Percentiles rank a stretch among this genome's conserved stretches.
phyloP scores from a whole-genome alignment of 2,888 invertebrate species.

The Megaustenia siamemsis region DNA sequence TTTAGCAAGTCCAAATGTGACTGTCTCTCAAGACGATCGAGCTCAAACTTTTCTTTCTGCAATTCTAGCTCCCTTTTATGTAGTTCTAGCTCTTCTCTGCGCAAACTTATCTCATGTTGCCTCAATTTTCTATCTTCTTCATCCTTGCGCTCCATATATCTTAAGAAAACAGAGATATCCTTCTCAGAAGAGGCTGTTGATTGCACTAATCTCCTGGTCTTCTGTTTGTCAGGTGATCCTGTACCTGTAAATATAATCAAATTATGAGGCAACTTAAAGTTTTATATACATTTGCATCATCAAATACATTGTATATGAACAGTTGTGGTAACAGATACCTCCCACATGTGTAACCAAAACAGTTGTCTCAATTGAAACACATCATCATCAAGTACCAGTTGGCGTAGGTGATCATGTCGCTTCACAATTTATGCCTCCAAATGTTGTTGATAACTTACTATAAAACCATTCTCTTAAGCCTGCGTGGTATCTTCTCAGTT shows the following conservation, averaged over 20 bases:
- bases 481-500: no score
- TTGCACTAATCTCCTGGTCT: not conserved
- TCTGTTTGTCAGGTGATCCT: constrained; percentile 16
- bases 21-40: constrained; percentile 46
- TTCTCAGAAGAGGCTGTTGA: not conserved
- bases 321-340: no score
- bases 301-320: no score
- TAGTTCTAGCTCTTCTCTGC: constrained; percentile 40
- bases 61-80: constrained; percentile 47
- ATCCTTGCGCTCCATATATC: constrained; percentile 47
- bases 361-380: no score
- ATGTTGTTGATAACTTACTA: no score
- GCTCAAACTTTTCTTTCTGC: constrained; percentile 45
- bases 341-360: no score
- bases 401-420: no score
- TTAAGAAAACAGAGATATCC: constrained; percentile 35
- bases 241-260: not conserved
- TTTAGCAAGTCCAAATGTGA: constrained; percentile 48
- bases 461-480: no score
- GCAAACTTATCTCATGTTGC: constrained; percentile 43
- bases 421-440: no score
- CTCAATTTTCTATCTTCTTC: constrained; percentile 44
- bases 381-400: no score
- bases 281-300: no score
- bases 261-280: no score